These are phyloP conservation scores for Anthopleura sola DNA, from an alignment of 64 coral and sea anemone genomes.

Conservation along the genomic window DNA sequence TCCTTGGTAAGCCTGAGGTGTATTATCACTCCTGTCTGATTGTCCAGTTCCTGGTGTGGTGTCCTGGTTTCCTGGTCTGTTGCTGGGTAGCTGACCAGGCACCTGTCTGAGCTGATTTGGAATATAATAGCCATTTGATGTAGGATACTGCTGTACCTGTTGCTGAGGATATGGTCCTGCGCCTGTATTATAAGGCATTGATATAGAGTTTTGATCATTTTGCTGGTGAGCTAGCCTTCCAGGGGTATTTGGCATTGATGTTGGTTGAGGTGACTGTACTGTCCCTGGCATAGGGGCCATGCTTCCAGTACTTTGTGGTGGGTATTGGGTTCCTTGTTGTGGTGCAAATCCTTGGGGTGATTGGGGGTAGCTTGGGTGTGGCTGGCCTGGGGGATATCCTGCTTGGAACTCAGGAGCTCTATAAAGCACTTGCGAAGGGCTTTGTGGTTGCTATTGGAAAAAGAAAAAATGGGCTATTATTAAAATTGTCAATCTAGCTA, in stretches of 20 bases:
- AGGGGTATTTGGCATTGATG: background rate
- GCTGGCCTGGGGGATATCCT: background rate
- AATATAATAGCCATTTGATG: background rate
- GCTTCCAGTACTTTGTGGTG: background rate
- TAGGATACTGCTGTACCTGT: background rate
- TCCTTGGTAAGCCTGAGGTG: background rate
- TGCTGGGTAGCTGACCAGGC: background rate
- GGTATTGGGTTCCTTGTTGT: background rate
- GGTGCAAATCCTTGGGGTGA: background rate
- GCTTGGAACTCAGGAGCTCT: background rate
- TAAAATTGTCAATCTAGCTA: too few species aligned
- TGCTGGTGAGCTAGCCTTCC: background rate
- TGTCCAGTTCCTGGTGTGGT: background rate
- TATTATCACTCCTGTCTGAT: background rate
- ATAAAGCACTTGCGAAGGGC: background rate
- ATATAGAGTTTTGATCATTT: background rate
- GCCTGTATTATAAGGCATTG: background rate
- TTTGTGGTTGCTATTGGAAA: background rate
- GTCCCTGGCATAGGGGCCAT: background rate
- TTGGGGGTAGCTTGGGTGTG: background rate
- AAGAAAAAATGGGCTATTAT: background rate
- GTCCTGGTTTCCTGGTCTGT: background rate
- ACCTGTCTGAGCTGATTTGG: background rate
- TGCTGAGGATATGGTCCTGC: background rate
- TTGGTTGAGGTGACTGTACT: background rate